These are phyloP conservation scores for Drosophila santomea DNA, from an alignment of 1,140 invertebrate species.

Conservation along the genomic window DNA sequence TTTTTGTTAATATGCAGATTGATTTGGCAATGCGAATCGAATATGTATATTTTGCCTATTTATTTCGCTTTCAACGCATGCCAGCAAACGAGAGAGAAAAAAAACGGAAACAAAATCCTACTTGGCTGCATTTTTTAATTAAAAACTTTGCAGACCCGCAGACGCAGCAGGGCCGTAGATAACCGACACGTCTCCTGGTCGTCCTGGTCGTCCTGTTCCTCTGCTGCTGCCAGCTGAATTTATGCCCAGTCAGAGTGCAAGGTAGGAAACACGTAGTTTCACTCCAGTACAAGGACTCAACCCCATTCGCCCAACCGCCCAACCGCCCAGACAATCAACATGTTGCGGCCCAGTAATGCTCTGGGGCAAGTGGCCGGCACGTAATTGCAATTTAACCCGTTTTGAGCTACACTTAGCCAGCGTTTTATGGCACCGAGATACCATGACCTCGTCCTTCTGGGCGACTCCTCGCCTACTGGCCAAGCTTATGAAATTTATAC, in stretches of 20 bases:
- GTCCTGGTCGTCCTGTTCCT: neutral
- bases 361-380: slow-evolving; percentile 49
- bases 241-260: slow-evolving; percentile 50
- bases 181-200: slow-evolving; percentile 20
- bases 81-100: too few relatives aligned
- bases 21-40: slow-evolving; percentile 55
- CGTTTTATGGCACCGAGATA: slow-evolving; percentile 32
- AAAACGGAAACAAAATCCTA: neutral
- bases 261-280: slow-evolving; percentile 26
- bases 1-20: slow-evolving; percentile 70
- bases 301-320: neutral
- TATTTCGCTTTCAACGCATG: neutral
- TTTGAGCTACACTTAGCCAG: slow-evolving; percentile 51
- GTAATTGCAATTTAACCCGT: slow-evolving; percentile 66
- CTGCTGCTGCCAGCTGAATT: slow-evolving; percentile 33
- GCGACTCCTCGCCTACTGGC: too few relatives aligned
- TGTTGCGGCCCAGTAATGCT: slow-evolving; percentile 60
- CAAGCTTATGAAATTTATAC: slow-evolving; percentile 50
- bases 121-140: slow-evolving; percentile 67
- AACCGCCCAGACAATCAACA: slow-evolving; percentile 54
- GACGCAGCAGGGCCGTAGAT: slow-evolving; percentile 52
- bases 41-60: slow-evolving; percentile 23
- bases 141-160: slow-evolving; percentile 63
- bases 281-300: slow-evolving; percentile 10
- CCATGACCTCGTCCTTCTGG: slow-evolving; percentile 9